Conservation (phyloP, 2,888 invertebrate species). For the Emmelina monodactyla region DNA sequence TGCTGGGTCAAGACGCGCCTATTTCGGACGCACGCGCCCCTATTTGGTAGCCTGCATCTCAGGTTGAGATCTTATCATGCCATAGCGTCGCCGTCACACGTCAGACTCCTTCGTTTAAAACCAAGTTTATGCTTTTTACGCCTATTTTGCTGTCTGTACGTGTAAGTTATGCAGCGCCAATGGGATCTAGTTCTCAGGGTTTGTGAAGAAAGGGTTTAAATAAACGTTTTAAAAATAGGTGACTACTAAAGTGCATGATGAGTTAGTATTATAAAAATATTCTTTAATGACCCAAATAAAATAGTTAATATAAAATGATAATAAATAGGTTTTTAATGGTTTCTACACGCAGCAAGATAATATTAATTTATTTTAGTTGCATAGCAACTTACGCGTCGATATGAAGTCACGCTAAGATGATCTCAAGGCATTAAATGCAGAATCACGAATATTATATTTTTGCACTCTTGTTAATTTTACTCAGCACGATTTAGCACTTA, state of each 20-base stretch:
- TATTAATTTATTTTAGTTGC: too few relatives aligned
- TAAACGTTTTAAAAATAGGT: too few relatives aligned
- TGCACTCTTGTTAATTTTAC: constrained; percentile 13
- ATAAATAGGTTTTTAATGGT: too few relatives aligned
- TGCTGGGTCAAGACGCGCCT: constrained; percentile 23
- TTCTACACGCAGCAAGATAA: too few relatives aligned
- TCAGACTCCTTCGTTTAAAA: background rate
- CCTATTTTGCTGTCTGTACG: background rate
- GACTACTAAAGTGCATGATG: too few relatives aligned
- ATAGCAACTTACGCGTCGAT: too few relatives aligned
- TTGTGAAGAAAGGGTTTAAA: too few relatives aligned
- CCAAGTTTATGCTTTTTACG: background rate
- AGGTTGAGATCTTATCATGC: constrained; percentile 52
- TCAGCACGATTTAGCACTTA: constrained; percentile 16
- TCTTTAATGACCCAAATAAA: too few relatives aligned
- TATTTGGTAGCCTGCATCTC: constrained; percentile 62
- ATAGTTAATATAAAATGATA: too few relatives aligned
- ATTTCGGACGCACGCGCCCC: constrained; percentile 51
- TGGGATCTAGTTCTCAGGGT: too few relatives aligned
- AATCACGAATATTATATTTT: constrained; percentile 17
- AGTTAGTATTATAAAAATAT: too few relatives aligned
- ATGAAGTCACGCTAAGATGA: constrained; percentile 1
- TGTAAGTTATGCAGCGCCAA: too few relatives aligned
- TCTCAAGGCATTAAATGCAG: constrained; percentile 8
- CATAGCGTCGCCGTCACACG: constrained; percentile 25